phyloP scores from a whole-genome alignment of 1,140 invertebrate genomes.

The Drosophila yakuba region DNA sequence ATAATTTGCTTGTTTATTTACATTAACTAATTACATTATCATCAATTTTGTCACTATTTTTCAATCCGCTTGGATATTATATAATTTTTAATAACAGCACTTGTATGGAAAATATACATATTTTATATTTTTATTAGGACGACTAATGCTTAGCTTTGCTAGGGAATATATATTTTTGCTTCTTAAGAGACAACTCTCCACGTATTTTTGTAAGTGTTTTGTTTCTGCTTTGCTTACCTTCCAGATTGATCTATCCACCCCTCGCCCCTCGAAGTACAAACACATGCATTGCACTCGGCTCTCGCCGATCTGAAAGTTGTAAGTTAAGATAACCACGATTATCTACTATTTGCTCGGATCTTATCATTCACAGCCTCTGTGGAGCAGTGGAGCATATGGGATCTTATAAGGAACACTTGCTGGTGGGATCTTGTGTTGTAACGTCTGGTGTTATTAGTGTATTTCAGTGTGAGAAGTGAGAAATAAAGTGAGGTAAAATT shows the following conservation, averaged over 20 bases:
- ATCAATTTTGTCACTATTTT: too few relatives aligned
- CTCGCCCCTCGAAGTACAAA: conserved; percentile 13
- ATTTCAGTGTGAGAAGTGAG: conserved; percentile 25
- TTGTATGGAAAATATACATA: too few relatives aligned
- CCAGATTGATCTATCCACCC: conserved; percentile 9
- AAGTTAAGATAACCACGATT: conserved; percentile 49
- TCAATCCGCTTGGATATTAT: too few relatives aligned
- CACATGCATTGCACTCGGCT: conserved; percentile 55
- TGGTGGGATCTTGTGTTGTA: conserved; percentile 26
- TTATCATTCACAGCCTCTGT: conserved; percentile 62
- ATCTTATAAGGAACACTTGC: conserved; percentile 50
- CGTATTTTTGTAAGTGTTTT: background rate
- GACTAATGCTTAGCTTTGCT: too few relatives aligned
- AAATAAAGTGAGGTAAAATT: background rate
- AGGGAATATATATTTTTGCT: too few relatives aligned
- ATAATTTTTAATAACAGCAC: too few relatives aligned
- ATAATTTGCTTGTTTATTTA: too few relatives aligned
- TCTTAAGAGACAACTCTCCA: background rate
- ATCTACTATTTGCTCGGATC: conserved; percentile 63
- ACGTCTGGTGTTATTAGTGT: conserved; percentile 18
- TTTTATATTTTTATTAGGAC: too few relatives aligned
- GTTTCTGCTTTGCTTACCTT: background rate
- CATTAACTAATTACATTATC: too few relatives aligned
- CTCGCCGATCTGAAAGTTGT: conserved; percentile 39
- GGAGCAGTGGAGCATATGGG: conserved; percentile 15